Percentiles rank a stretch among this genome's conserved stretches.
Conservation (phyloP, 2,888 invertebrate species). For the Cyrtodaria siliqua region DNA sequence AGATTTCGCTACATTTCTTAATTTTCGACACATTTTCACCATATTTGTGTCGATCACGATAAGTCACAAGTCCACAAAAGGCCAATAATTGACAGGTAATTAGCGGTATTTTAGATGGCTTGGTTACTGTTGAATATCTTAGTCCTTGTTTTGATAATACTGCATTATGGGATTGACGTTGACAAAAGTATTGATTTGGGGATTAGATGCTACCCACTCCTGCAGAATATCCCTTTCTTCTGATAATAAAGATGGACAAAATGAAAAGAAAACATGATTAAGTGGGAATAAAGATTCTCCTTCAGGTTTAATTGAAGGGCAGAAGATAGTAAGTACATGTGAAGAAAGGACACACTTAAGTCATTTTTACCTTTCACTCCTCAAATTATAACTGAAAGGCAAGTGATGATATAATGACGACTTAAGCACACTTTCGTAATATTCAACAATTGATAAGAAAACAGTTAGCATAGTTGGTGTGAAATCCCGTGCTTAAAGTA, state of each 20-base stretch:
- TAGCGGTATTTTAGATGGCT: slow-evolving; percentile 14
- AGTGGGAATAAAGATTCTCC: neutral
- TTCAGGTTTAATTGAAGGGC: neutral
- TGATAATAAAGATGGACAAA: neutral
- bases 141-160: slow-evolving; percentile 14
- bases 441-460: slow-evolving; percentile 20
- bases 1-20: slow-evolving; percentile 11
- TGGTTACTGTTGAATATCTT: slow-evolving; percentile 13
- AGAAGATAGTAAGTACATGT: neutral
- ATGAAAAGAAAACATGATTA: neutral
- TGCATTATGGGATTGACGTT: slow-evolving; percentile 50
- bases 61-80: neutral
- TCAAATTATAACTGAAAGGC: no score
- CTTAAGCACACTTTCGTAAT: neutral
- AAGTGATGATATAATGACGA: no score
- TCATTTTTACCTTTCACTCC: no score
- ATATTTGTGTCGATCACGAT: slow-evolving; percentile 19
- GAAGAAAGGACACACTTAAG: no score
- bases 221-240: neutral
- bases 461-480: slow-evolving; percentile 12
- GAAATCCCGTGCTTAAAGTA: neutral
- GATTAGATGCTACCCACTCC: neutral
- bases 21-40: slow-evolving; percentile 23
- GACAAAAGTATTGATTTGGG: slow-evolving; percentile 2
- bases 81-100: slow-evolving; percentile 49